Evolutionary conservation across 2,888 invertebrate genomes (phyloP).

Genomic region (Diachrysia chrysitis): DNA sequence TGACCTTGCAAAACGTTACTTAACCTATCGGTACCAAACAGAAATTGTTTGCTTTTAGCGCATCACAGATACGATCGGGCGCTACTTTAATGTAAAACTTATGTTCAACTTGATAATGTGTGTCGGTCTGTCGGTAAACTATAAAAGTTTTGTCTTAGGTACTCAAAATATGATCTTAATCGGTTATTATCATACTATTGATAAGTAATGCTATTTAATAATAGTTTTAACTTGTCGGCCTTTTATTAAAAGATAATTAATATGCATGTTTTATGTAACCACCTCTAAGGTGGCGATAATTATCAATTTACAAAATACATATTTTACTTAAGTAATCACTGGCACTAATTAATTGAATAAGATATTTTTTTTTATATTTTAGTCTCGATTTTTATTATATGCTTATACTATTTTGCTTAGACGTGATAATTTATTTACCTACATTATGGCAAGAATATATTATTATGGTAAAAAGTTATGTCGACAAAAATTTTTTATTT

Average conservation of each 20-base stretch:
- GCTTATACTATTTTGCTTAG: no score
- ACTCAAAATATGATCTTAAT: constrained; percentile 1
- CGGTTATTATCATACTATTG: background rate
- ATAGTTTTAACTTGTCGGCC: background rate
- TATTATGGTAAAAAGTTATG: no score
- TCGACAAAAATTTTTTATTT: no score
- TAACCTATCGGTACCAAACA: background rate
- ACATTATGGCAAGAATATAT: no score
- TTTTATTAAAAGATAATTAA: background rate
- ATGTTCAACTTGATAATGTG: background rate
- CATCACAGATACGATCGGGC: background rate
- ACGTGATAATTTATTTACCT: no score
- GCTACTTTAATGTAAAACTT: background rate
- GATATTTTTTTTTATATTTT: no score
- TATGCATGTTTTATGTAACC: background rate
- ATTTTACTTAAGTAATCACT: background rate
- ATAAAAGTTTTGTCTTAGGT: background rate
- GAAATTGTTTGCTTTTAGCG: background rate
- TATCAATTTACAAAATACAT: background rate
- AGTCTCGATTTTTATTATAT: background rate
- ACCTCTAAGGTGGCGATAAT: no score
- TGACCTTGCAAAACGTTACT: background rate
- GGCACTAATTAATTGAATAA: no score
- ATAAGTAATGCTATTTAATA: constrained; percentile 1
- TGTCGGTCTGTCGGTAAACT: background rate